Percentiles rank a stretch among this genome's conserved stretches.
Evolutionary conservation across 2,113 vertebrate species (phyloP).

Genomic region (Phylloscopus trochiloides): DNA sequence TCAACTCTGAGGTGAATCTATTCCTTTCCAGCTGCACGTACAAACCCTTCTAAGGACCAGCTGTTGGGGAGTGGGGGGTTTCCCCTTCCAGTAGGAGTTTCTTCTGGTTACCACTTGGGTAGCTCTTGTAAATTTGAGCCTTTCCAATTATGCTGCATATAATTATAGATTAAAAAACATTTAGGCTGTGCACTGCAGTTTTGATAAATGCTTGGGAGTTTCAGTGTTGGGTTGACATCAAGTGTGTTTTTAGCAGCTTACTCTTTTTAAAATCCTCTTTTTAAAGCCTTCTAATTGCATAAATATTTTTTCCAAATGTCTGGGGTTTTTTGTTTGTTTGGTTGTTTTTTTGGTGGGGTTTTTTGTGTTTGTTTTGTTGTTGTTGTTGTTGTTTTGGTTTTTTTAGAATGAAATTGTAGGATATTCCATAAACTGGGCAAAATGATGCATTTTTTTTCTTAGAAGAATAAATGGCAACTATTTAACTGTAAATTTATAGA

Average conservation of each 20-base stretch:
- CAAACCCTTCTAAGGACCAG: neutral
- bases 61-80: rapidly evolving
- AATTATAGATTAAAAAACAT: neutral
- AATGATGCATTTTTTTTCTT: neutral
- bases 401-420: neutral
- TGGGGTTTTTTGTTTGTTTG: neutral
- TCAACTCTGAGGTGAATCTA: neutral
- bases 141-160: neutral
- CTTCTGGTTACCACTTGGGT: neutral
- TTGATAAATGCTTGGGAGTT: neutral
- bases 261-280: neutral
- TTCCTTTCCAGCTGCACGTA: neutral
- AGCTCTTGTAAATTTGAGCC: neutral
- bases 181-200: neutral
- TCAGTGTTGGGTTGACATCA: neutral
- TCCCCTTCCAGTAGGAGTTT: neutral
- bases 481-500: neutral
- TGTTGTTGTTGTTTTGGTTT: neutral
- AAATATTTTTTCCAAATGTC: neutral
- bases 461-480: neutral
- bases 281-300: neutral
- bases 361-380: no score
- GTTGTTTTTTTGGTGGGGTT: no score
- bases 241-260: neutral
- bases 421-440: neutral